Percentiles rank a stretch among this genome's conserved stretches.
Conservation (phyloP, 2,113 vertebrate genomes). For the Rhadina sibilatrix region DNA sequence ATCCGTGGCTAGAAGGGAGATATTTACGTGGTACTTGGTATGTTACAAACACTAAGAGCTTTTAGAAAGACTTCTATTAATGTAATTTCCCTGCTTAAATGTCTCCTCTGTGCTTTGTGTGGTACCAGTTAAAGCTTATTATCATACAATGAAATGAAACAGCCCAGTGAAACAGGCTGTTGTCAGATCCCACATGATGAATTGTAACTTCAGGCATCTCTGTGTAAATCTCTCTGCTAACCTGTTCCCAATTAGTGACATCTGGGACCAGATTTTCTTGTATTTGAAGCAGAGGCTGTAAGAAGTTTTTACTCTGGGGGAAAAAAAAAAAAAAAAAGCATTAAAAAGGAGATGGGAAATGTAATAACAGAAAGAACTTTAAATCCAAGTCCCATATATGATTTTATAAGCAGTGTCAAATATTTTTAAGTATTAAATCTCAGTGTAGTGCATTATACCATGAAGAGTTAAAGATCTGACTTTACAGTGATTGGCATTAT, state of each 20-base stretch:
- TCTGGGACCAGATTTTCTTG: conserved; percentile 44
- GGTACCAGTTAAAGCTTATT: not conserved
- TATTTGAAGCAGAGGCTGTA: conserved; percentile 29
- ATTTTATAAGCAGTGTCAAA: not conserved
- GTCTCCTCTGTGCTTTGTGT: not conserved
- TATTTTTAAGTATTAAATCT: not conserved
- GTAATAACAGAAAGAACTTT: not conserved
- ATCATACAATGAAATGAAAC: conserved; percentile 8
- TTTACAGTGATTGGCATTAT: not conserved
- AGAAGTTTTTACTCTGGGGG: not conserved
- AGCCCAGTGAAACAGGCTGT: not conserved
- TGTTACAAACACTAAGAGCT: not conserved
- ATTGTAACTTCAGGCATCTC: conserved; percentile 26
- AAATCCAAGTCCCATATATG: not conserved
- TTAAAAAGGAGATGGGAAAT: not conserved
- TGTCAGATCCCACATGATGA: conserved; percentile 31
- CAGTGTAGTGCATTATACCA: not conserved
- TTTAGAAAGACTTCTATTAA: not conserved
- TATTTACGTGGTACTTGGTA: not conserved
- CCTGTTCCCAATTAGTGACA: conserved; percentile 72
- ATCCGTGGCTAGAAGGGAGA: not conserved
- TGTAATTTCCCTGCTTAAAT: not conserved
- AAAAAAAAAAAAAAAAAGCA: not conserved
- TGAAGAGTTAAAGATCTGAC: not conserved
- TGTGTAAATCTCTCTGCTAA: conserved; percentile 9